A percentile compares a stretch with the other conserved stretches of the same genome.
phyloP scores from a whole-genome alignment of 2,797 vertebrate species.

The Sebastes taczanowskii region DNA sequence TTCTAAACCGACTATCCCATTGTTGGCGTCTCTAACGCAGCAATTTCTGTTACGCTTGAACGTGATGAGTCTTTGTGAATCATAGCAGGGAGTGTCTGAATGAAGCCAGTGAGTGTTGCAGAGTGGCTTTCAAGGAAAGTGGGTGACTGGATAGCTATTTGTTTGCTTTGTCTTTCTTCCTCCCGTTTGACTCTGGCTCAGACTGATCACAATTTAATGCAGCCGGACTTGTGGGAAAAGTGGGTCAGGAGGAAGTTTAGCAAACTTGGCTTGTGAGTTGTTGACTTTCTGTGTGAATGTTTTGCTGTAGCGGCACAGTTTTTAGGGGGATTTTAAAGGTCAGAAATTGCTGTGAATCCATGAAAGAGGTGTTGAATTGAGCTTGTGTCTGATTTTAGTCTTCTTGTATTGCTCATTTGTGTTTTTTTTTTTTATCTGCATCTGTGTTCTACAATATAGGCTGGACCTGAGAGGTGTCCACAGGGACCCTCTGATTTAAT shows the following conservation, averaged over 20 bases:
- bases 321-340: slow-evolving; percentile 5
- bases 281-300: slow-evolving; percentile 27
- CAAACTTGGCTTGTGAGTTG: slow-evolving; percentile 41
- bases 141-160: slow-evolving; percentile 45
- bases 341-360: background rate
- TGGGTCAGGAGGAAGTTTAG: slow-evolving; percentile 70
- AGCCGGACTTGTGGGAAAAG: slow-evolving; percentile 48
- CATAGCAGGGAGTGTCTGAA: slow-evolving; percentile 34
- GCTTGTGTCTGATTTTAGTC: background rate
- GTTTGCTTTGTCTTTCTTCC: slow-evolving; percentile 42
- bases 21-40: background rate
- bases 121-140: slow-evolving; percentile 31
- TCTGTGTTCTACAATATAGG: background rate
- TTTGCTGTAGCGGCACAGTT: slow-evolving; percentile 6
- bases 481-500: background rate
- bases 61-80: slow-evolving; percentile 34
- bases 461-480: background rate
- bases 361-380: background rate
- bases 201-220: slow-evolving; percentile 54
- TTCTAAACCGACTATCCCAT: background rate
- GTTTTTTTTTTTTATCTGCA: background rate
- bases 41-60: background rate
- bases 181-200: slow-evolving; percentile 28
- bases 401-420: background rate
- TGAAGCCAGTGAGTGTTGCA: slow-evolving; percentile 21